A percentile compares a stretch with the other conserved stretches of the same genome.
Conservation (phyloP, 2,797 vertebrate genomes). For the Chiroxiphia lanceolata region DNA sequence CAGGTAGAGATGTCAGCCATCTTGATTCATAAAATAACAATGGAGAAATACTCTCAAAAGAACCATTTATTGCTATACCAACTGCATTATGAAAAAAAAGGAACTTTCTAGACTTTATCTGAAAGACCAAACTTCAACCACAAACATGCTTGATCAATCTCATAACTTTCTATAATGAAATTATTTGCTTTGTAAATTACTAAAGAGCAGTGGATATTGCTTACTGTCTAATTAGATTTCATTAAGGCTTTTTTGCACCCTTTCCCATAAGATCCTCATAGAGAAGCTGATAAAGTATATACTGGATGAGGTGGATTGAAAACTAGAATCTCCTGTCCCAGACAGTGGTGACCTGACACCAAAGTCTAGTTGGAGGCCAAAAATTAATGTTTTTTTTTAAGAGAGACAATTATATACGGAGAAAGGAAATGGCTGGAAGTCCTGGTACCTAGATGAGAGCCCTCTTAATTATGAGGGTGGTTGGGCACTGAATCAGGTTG, state of each 20-base stretch:
- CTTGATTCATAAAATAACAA: background rate
- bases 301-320: background rate
- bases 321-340: background rate
- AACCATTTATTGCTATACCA: background rate
- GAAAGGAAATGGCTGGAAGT: background rate
- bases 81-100: background rate
- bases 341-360: background rate
- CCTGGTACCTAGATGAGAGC: background rate
- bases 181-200: background rate
- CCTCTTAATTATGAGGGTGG: background rate
- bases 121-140: slow-evolving; percentile 29
- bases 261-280: background rate
- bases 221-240: background rate
- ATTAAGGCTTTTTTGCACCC: background rate
- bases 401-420: background rate
- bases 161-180: background rate
- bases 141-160: background rate
- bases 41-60: background rate
- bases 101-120: background rate
- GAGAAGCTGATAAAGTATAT: background rate
- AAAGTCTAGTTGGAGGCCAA: background rate
- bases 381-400: background rate
- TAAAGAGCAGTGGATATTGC: background rate
- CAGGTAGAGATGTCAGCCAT: background rate
- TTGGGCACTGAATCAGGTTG: background rate